Evolutionary conservation across 1,140 invertebrate species (phyloP).

Genomic region (Drosophila parabipectinata): DNA sequence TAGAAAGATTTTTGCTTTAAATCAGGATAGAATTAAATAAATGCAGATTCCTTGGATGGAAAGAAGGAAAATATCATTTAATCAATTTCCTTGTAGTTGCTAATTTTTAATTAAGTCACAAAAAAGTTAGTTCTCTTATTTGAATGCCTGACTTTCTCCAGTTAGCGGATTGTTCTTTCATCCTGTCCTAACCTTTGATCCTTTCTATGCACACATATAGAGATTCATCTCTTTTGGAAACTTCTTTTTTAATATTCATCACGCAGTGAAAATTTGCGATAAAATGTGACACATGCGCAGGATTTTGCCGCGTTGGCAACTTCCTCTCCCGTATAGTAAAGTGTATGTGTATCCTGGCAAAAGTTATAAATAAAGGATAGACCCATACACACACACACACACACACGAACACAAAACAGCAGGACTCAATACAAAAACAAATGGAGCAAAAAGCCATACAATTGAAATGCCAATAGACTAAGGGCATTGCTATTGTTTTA

Average conservation of each 20-base stretch:
- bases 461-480: conserved; percentile 80
- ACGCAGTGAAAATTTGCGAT: conserved; percentile 61
- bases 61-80: no score
- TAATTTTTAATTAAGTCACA: no score
- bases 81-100: no score
- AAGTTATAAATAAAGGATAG: conserved; percentile 76
- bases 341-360: conserved; percentile 44
- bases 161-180: conserved; percentile 34
- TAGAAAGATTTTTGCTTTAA: background rate
- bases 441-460: conserved; percentile 69
- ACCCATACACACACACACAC: conserved; percentile 7
- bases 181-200: conserved; percentile 9
- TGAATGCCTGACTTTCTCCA: background rate
- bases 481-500: conserved; percentile 66
- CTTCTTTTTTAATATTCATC: conserved; percentile 77
- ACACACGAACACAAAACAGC: conserved; percentile 6
- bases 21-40: no score
- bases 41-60: no score
- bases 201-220: conserved; percentile 39
- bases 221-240: conserved; percentile 46
- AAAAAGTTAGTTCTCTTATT: background rate
- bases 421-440: conserved; percentile 58
- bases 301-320: conserved; percentile 74
- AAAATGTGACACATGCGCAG: conserved; percentile 77
- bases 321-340: conserved; percentile 27